phyloP scores from a whole-genome alignment of 2,113 vertebrate species.

The Pterocles gutturalis region DNA sequence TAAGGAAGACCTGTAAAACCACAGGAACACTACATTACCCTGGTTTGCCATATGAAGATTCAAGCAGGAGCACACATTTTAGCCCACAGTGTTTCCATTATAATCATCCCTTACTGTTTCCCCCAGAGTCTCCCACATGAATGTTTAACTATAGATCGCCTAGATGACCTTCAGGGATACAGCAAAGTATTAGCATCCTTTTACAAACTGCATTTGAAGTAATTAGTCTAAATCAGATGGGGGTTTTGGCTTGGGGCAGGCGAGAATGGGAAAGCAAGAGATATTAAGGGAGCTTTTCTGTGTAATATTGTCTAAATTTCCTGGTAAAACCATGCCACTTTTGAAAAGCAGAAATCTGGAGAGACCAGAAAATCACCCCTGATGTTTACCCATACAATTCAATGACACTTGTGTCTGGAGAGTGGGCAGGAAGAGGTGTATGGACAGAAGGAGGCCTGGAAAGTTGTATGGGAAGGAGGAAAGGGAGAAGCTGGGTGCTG shows the following conservation, averaged over 20 bases:
- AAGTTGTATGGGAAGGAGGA: background rate
- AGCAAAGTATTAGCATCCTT: constrained; percentile 27
- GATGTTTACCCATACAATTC: background rate
- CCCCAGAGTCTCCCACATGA: background rate
- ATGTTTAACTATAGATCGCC: constrained; percentile 20
- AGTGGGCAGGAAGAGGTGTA: background rate
- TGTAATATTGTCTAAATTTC: background rate
- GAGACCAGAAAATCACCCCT: background rate
- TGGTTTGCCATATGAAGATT: background rate
- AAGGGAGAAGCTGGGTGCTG: background rate
- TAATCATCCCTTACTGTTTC: background rate
- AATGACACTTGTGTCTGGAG: background rate
- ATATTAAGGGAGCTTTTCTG: background rate
- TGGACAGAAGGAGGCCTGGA: background rate
- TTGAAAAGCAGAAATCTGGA: background rate
- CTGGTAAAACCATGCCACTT: background rate
- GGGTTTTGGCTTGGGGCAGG: background rate
- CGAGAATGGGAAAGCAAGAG: background rate
- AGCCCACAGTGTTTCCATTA: background rate
- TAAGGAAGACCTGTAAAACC: background rate
- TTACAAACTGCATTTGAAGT: constrained; percentile 57
- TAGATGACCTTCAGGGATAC: constrained; percentile 72
- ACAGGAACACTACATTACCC: background rate
- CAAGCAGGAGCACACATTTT: background rate
- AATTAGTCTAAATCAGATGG: constrained; percentile 41